Evolutionary conservation across 2,888 invertebrate species (phyloP), one percentile per base, ranked within the genome.

Genomic region (Drosophila prostipennis): DNA sequence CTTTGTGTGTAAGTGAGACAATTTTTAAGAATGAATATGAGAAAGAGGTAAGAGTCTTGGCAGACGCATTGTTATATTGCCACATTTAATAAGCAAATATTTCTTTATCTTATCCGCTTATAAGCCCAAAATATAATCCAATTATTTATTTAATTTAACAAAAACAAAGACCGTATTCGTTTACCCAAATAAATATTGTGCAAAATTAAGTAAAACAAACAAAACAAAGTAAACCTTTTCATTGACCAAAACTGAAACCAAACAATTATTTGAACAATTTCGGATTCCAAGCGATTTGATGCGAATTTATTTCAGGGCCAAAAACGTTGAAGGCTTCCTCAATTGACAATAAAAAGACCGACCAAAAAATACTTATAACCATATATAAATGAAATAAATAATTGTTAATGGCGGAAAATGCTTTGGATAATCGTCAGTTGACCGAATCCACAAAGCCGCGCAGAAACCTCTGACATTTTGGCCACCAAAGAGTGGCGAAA

Each of bases 351-450:
- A 57, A 57, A 56, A 42, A 42, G 34, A 45, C n/a, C n/a, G 43
- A 10, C 11, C 5, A 11, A 64, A 63, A 63, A 16, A 42, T 60
- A 56, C 36, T 10, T 63, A 45, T 14, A 39, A 45, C 29, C 37
- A n/a, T 64, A 63, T 5, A 65, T 16, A 64, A 55, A 46, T 43
- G 11, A 56, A 65, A 55, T 34, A 65, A 69, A 55, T 45, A 26
- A 6, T 55, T 14, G 45, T 34, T 63, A 54, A 39, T 61, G 71
- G 55, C 60, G 71, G 76, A 86, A 82, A 82, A 82, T 83, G 56
- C 79, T 79, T 73, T 67, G 52, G 71, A 70, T 72, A 80, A 82
- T 78, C 82, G 79, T 67, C 72, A 68, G 65, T 64, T 76, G 56
- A 43, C 59, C 64, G 39, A 48, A 65, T 52, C 60, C 81, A 69